phyloP scores from a whole-genome alignment of 2,888 invertebrate genomes.

The Xestia sexstrigata region DNA sequence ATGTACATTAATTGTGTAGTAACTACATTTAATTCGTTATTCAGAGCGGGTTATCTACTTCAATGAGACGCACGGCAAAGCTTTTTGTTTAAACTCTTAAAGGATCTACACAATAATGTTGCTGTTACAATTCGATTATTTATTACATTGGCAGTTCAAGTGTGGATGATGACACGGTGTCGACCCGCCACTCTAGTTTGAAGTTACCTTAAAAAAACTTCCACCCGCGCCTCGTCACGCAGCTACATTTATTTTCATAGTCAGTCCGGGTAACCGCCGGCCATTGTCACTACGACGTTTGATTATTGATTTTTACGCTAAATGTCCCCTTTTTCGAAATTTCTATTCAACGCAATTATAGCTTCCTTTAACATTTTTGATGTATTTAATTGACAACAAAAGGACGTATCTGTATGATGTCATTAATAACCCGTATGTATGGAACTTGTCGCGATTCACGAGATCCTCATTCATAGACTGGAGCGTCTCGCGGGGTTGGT shows the following conservation, averaged over 20 bases:
- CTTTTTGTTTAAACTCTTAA: neutral
- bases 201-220: conserved; percentile 83
- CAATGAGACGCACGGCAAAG: neutral
- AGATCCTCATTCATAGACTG: conserved; percentile 61
- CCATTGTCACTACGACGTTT: conserved; percentile 84
- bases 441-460: conserved; percentile 85
- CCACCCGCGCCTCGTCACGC: conserved; percentile 88
- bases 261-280: conserved; percentile 86
- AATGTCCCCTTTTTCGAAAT: conserved; percentile 86
- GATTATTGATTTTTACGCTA: conserved; percentile 91
- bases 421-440: conserved; percentile 89
- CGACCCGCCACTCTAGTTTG: conserved; percentile 80
- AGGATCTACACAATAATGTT: neutral
- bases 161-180: conserved; percentile 75
- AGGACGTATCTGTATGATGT: conserved; percentile 81
- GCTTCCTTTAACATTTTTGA: conserved; percentile 85
- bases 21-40: neutral
- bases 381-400: conserved; percentile 83
- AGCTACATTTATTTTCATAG: conserved; percentile 88
- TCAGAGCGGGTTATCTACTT: neutral
- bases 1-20: too few relatives aligned
- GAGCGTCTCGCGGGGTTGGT: conserved; percentile 52
- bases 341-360: conserved; percentile 87
- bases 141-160: conserved; percentile 58
- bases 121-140: conserved; percentile 38